Percentiles rank a stretch among this genome's conserved stretches.
Conservation (phyloP, 2,888 invertebrate genomes). For the Unio delphinus region DNA sequence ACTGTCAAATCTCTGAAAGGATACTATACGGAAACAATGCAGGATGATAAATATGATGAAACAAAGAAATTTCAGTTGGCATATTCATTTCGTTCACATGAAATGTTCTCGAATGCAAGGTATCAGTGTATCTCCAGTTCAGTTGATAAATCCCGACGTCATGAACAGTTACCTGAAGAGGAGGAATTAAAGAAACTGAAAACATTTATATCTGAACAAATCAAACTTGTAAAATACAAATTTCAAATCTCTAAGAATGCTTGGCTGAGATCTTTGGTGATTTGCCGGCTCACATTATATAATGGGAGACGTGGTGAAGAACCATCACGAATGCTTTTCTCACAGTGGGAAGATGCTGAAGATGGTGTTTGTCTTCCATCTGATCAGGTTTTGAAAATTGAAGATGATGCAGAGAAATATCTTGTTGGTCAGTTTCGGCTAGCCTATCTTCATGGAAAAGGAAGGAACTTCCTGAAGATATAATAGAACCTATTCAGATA, state of each 20-base stretch:
- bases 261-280: slow-evolving; percentile 25
- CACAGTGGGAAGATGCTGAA: slow-evolving; percentile 11
- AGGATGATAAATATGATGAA: too few species aligned
- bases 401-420: slow-evolving; percentile 30
- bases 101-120: too few species aligned
- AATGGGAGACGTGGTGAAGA: slow-evolving; percentile 33
- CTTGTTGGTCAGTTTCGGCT: slow-evolving; percentile 22
- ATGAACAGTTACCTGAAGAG: slow-evolving; percentile 16
- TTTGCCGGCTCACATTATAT: slow-evolving; percentile 23
- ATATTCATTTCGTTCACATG: too few species aligned
- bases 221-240: slow-evolving; percentile 4
- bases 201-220: slow-evolving; percentile 13
- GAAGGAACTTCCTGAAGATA: slow-evolving; percentile 30
- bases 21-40: too few species aligned
- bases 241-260: slow-evolving; percentile 11
- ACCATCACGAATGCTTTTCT: slow-evolving; percentile 11
- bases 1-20: too few species aligned
- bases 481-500: slow-evolving; percentile 13
- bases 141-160: slow-evolving; percentile 13
- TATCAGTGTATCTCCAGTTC: too few species aligned
- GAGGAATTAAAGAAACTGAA: slow-evolving; percentile 12
- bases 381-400: slow-evolving; percentile 12
- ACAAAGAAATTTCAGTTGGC: too few species aligned
- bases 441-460: slow-evolving; percentile 27
- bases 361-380: slow-evolving; percentile 16